A percentile compares a stretch with the other conserved stretches of the same genome.
Conservation (phyloP, 2,797 vertebrate genomes). For the Denticeps clupeoides region DNA sequence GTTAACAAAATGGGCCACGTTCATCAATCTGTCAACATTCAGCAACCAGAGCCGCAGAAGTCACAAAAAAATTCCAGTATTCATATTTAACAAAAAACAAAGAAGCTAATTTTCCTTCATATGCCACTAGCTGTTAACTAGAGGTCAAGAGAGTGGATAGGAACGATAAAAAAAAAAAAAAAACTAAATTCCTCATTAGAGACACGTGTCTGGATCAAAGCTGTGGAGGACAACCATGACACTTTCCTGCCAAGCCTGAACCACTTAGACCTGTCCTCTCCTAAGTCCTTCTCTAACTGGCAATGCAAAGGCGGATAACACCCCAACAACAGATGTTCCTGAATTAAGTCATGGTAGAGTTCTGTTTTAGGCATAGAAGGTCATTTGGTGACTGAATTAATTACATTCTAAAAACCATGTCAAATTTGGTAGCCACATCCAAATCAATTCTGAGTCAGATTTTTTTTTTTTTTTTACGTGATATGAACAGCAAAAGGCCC, state of each 20-base stretch:
- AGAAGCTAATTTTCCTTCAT: not conserved
- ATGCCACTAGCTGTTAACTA: not conserved
- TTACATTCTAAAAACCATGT: slow-evolving; percentile 14
- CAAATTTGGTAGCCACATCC: slow-evolving; percentile 15
- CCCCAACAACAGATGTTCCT: slow-evolving; percentile 14
- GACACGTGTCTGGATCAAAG: slow-evolving; percentile 4
- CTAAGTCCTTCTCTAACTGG: slow-evolving; percentile 18
- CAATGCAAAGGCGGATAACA: slow-evolving; percentile 20
- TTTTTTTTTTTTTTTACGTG: not conserved
- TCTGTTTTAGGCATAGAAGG: slow-evolving; percentile 14
- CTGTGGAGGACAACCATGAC: not conserved
- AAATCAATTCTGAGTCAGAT: not conserved
- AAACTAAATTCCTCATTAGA: slow-evolving; percentile 11
- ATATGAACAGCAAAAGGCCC: not conserved
- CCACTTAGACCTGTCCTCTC: slow-evolving; percentile 21
- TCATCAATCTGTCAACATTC: too few species aligned
- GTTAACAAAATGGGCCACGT: too few species aligned
- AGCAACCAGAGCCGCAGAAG: too few species aligned
- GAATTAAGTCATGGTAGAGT: slow-evolving; percentile 16
- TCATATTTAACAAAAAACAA: not conserved
- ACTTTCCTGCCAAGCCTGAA: slow-evolving; percentile 18
- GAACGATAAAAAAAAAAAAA: not conserved
- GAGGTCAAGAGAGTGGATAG: not conserved
- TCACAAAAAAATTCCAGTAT: too few species aligned
- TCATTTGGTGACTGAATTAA: slow-evolving; percentile 20